Conservation (phyloP, 2,113 vertebrate genomes). For the Leucoraja erinaceus region DNA sequence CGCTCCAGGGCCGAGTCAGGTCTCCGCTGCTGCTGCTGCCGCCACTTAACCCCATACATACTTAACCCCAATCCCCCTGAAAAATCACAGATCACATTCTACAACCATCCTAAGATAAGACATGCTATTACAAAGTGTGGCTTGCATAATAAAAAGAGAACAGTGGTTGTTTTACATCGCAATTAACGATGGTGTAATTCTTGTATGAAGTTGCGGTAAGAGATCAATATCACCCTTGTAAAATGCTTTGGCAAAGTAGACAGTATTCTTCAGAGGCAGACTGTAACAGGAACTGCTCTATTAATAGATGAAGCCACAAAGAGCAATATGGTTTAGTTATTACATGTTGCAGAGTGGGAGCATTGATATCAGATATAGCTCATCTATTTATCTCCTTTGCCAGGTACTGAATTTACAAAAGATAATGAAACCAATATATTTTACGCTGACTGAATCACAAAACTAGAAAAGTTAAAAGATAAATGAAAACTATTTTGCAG, state of each 20-base stretch:
- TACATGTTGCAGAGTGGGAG: background rate
- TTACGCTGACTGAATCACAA: slow-evolving; percentile 11
- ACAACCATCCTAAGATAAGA: background rate
- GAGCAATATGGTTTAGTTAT: slow-evolving; percentile 5
- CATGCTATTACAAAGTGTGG: background rate
- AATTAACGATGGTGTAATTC: slow-evolving; percentile 4
- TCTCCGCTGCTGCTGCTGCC: too few species aligned
- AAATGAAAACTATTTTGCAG: slow-evolving; percentile 11
- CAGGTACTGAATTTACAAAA: background rate
- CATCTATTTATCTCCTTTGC: slow-evolving; percentile 28
- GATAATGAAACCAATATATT: slow-evolving; percentile 10
- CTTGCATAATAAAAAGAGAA: background rate
- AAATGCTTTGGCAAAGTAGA: background rate
- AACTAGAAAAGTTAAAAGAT: background rate
- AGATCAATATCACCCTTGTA: slow-evolving; percentile 31
- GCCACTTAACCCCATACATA: too few species aligned
- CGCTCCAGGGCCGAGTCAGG: too few species aligned
- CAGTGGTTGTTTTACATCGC: slow-evolving; percentile 16
- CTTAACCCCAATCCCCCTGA: too few species aligned
- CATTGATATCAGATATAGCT: background rate
- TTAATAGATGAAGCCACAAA: slow-evolving; percentile 32
- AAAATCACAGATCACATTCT: background rate
- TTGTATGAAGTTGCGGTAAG: background rate
- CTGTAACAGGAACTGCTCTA: background rate
- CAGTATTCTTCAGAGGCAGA: background rate